These are phyloP conservation scores for Platerodrilus igneus DNA, from an alignment of 2,888 invertebrate species.

Conservation along the genomic window DNA sequence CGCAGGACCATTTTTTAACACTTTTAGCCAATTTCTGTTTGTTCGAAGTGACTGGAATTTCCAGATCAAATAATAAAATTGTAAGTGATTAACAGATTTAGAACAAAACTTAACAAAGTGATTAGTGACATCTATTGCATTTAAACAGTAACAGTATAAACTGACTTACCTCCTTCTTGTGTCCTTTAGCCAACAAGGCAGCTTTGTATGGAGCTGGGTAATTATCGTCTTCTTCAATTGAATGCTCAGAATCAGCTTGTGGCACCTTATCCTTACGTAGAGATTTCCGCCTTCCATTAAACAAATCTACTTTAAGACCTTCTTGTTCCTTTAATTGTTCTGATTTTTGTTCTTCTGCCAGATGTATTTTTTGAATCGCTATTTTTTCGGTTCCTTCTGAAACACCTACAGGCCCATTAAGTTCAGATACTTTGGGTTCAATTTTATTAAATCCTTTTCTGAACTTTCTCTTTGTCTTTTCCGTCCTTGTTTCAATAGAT, in stretches of 20 bases:
- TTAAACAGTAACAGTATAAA: too few relatives aligned
- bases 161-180: slow-evolving; percentile 35
- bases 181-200: slow-evolving; percentile 56
- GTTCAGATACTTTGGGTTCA: slow-evolving; percentile 6
- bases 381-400: slow-evolving; percentile 4
- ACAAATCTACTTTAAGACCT: too few relatives aligned
- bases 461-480: slow-evolving; percentile 15
- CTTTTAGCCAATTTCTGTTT: too few relatives aligned
- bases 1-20: too few relatives aligned
- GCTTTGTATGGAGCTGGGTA: slow-evolving; percentile 64
- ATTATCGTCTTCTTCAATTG: slow-evolving; percentile 57
- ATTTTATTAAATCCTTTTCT: slow-evolving; percentile 8
- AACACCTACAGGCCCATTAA: slow-evolving; percentile 1
- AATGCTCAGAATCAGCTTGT: slow-evolving; percentile 54
- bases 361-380: not conserved
- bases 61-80: too few relatives aligned
- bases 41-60: too few relatives aligned
- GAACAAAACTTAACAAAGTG: too few relatives aligned
- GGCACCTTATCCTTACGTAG: too few relatives aligned
- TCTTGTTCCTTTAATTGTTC: slow-evolving; percentile 20
- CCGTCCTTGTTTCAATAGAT: slow-evolving; percentile 32
- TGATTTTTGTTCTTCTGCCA: slow-evolving; percentile 6
- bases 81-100: too few relatives aligned
- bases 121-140: too few relatives aligned
- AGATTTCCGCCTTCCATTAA: too few relatives aligned